Evolutionary conservation across 2,888 invertebrate genomes (phyloP), one percentile per base, ranked within the genome.

Genomic region (Leucophora obtusa): DNA sequence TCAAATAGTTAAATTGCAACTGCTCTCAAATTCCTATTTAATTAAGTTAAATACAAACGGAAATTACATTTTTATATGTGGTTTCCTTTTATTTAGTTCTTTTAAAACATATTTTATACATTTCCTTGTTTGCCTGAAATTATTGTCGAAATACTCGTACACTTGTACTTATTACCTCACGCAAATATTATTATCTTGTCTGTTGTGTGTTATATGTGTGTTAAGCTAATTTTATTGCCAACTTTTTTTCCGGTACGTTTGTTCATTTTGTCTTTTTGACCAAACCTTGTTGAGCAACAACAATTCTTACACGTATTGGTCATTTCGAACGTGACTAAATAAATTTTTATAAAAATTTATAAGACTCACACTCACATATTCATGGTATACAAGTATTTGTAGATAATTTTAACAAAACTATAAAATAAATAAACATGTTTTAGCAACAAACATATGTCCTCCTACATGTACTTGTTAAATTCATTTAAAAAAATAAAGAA

Each of bases 191-290:
- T 81, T 80, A 76, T 76, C 72, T 73, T 73, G 69, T 69, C 72
- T 69, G 66, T 73, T 53, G 38, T 68, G 60, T 77, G 72, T 43
- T 24, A 24, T 24, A 5, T 24, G 5, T 24, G 24, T 24, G 43
- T 73, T 76, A 65, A 65, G 80, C 76, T 65, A 77, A 81, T 81
- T 77, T 80, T 80, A 71, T 80, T 75, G 71, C 58, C 66, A 75
- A 66, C 74, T 71, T 75, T 38, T 70, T 70, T 51, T 72, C 43
- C 43, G 43, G 43, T 43, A 43, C 43, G 47, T 50, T 35, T 9
- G 2, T 7, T 15, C 47, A 50, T 54, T 62, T 38, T 58, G 54
- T 17, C 9, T 14, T 24, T 35, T 53, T 47, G 43, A 47, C 15
- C 43, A 47, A 51, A 21, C 24, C 50, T 17, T 15, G 14, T n/a